Conservation (phyloP, 2,888 invertebrate species). For the Galerucella calmariensis region DNA sequence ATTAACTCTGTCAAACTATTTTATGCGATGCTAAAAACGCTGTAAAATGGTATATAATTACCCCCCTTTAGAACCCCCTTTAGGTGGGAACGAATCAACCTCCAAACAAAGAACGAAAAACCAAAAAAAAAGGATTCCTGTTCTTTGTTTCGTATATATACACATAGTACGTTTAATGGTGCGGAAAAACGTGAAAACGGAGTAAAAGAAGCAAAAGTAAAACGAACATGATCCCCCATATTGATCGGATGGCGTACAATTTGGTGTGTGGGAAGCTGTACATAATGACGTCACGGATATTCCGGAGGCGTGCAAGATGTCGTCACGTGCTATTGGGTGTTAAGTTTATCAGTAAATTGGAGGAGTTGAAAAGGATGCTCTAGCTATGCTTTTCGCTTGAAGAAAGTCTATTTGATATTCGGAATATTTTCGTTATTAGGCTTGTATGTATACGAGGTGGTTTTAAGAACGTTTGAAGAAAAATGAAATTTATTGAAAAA, state of each 20-base stretch:
- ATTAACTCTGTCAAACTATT: not conserved
- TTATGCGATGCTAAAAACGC: not conserved
- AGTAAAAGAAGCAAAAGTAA: slow-evolving; percentile 13
- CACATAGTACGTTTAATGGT: not conserved
- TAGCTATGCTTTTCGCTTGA: not conserved
- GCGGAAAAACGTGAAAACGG: slow-evolving; percentile 10
- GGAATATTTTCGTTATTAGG: not conserved
- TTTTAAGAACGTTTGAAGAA: not conserved
- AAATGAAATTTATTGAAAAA: not conserved
- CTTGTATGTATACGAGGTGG: not conserved
- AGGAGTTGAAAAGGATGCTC: not conserved
- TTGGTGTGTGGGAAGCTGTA: slow-evolving; percentile 17
- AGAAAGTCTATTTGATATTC: not conserved
- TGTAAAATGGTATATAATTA: not conserved
- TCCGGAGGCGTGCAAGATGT: slow-evolving; percentile 17
- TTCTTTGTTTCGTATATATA: not conserved
- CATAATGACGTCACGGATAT: slow-evolving; percentile 11
- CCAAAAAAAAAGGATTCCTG: not conserved
- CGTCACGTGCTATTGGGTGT: slow-evolving; percentile 4
- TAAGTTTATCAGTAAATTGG: not conserved
- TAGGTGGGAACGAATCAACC: not conserved
- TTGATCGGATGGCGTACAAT: slow-evolving; percentile 17
- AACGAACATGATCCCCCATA: slow-evolving; percentile 10
- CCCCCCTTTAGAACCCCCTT: not conserved
- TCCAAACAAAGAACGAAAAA: not conserved